Base-by-base conservation (phyloP, 2,888 invertebrate genomes). In the Embidobia sp. region DNA sequence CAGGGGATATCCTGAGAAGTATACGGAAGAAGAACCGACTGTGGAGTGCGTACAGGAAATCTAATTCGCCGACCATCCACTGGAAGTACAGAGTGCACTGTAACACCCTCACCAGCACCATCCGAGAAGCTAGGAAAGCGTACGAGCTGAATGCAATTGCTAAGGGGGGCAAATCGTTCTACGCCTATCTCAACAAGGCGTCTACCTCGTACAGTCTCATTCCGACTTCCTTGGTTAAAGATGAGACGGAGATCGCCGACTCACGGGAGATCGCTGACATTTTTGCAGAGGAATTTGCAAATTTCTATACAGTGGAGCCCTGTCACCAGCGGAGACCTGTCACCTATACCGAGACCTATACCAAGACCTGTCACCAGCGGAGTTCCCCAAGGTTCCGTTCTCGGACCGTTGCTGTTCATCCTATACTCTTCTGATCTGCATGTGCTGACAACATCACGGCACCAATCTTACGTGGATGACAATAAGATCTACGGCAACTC, bases 161-260 rank as follows among this genome's bases (percentile, higher is more conserved):
- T n/a, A 19, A 42, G 6, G 42, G 42, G 8, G 42, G 11, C 1
- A 42, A 42, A 7, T n/a, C 42, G 8, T 42, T 42, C 11, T 42
- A 22, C 44, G 6, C 22, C 10, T 22, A 44, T 7, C n/a, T 42
- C 19, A 19, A 19, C 6, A 42, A 10, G 19, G 42, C 42, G 4
- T n/a, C 18, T 8, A 10, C 42, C n/a, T 11, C 18, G 1, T 7
- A n/a, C n/a, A 42, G 4, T 3, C n/a, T n/a, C 13, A 10, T 19
- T 5, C 44, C 44, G 2, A 22, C 11, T 4, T 22, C 44, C 5
- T 19, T 42, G 4, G n/a, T n/a, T 4, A n/a, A 5, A 0, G 1
- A n/a, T 1, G 13, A n/a, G 8, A n/a, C 0, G 0, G 19, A 42
- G 1, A 19, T 19, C n/a, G n/a, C 19, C 1, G 11, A 18, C n/a